Evolutionary conservation across 2,113 vertebrate species (phyloP).

Genomic region (Ctenomys sociabilis): DNA sequence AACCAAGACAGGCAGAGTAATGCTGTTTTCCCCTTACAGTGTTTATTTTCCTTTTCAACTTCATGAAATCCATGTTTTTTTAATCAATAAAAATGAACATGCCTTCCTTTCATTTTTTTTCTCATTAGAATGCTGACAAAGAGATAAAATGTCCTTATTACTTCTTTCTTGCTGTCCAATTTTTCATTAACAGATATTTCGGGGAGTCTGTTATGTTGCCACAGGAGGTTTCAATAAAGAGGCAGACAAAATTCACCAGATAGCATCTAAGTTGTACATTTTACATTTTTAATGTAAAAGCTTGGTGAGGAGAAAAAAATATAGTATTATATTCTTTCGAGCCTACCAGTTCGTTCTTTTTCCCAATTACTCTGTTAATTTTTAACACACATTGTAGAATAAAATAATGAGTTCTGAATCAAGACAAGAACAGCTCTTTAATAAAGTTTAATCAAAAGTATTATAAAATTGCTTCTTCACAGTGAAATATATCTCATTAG

Average conservation of each 20-base stretch:
- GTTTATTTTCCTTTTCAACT: constrained; percentile 62
- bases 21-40: background rate
- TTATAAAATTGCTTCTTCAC: background rate
- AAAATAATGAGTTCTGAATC: constrained; percentile 1
- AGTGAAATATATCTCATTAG: background rate
- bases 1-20: constrained; percentile 22
- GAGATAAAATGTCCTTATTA: constrained; percentile 76
- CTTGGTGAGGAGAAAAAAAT: constrained; percentile 26
- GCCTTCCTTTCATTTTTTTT: constrained; percentile 70
- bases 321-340: background rate
- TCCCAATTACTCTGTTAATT: background rate
- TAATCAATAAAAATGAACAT: constrained; percentile 71
- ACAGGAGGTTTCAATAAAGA: constrained; percentile 77
- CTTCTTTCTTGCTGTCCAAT: constrained; percentile 65
- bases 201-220: constrained; percentile 41
- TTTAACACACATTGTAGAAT: background rate
- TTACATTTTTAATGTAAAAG: constrained; percentile 40
- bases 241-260: constrained; percentile 55
- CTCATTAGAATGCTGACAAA: constrained; percentile 72
- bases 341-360: constrained; percentile 22
- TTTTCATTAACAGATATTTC: constrained; percentile 77
- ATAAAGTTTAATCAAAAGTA: background rate
- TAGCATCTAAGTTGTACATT: constrained; percentile 71
- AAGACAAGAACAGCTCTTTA: background rate
- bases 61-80: constrained; percentile 70